These are phyloP conservation scores for Celastrina argiolus DNA, from an alignment of 2,888 invertebrate species.

Conservation along the genomic window DNA sequence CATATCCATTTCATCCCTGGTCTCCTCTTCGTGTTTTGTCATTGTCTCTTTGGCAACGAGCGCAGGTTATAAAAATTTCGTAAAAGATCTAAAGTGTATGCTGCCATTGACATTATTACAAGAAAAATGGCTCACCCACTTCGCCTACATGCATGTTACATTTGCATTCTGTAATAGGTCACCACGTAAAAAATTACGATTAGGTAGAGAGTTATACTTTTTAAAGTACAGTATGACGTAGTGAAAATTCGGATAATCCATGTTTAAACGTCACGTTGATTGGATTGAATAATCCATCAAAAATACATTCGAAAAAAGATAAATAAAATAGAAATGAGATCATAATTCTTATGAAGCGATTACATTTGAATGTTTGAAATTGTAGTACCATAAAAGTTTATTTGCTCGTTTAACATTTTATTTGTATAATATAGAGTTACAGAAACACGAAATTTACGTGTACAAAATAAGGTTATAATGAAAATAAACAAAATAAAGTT, in stretches of 20 bases:
- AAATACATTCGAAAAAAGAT: neutral
- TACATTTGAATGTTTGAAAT: neutral
- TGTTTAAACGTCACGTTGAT: no score
- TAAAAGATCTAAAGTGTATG: neutral
- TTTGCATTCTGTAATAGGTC: neutral
- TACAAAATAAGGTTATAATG: neutral
- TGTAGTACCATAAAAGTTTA: constrained; percentile 9
- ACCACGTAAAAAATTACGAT: neutral
- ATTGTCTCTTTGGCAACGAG: neutral
- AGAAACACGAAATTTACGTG: neutral
- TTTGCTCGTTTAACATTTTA: constrained; percentile 4
- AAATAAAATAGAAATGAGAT: neutral
- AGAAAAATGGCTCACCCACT: neutral
- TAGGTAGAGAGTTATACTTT: neutral
- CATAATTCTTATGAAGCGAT: neutral
- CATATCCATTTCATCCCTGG: no score
- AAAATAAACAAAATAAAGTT: neutral
- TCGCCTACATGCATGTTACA: constrained; percentile 10
- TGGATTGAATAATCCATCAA: no score
- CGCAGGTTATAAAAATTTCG: neutral
- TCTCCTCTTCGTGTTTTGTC: constrained; percentile 15
- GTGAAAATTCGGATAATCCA: no score
- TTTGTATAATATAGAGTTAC: constrained; percentile 14
- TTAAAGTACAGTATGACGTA: no score
- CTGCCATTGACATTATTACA: constrained; percentile 15